Evolutionary conservation across 2,113 vertebrate species (phyloP).

Genomic region (Psophia crepitans): DNA sequence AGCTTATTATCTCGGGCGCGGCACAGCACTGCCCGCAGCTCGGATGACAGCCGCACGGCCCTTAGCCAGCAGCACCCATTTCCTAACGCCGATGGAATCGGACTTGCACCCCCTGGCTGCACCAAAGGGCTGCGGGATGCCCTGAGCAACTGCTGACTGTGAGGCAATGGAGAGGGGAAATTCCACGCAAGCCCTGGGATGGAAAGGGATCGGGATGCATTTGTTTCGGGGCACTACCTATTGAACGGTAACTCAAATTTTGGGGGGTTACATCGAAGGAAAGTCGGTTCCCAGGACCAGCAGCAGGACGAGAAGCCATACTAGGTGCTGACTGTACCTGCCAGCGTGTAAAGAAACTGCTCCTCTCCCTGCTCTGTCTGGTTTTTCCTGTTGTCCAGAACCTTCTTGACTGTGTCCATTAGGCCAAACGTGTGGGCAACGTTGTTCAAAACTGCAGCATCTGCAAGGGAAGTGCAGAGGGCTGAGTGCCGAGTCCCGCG

Average conservation of each 20-base stretch:
- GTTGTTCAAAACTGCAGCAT: constrained; percentile 94
- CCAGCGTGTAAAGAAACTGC: constrained; percentile 83
- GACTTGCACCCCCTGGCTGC: accelerated
- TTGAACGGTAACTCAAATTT: background rate
- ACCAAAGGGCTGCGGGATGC: background rate
- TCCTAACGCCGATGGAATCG: background rate
- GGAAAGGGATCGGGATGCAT: background rate
- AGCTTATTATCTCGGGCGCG: background rate
- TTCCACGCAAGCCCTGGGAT: background rate
- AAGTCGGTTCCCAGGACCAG: background rate
- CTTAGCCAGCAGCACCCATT: background rate
- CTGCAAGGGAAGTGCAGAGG: constrained; percentile 66
- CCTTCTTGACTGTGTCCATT: constrained; percentile 91
- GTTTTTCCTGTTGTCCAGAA: constrained; percentile 85
- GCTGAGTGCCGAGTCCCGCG: background rate
- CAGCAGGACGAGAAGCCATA: background rate
- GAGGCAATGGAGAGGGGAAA: background rate
- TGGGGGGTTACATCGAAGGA: background rate
- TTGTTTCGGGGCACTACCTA: background rate
- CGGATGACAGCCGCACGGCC: background rate
- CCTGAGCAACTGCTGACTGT: background rate
- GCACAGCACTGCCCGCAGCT: background rate
- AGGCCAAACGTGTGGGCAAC: constrained; percentile 93
- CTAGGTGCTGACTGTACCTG: constrained; percentile 67
- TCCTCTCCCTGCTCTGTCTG: constrained; percentile 90